Conservation (phyloP, 2,797 vertebrate species). For the Tinamus major region DNA sequence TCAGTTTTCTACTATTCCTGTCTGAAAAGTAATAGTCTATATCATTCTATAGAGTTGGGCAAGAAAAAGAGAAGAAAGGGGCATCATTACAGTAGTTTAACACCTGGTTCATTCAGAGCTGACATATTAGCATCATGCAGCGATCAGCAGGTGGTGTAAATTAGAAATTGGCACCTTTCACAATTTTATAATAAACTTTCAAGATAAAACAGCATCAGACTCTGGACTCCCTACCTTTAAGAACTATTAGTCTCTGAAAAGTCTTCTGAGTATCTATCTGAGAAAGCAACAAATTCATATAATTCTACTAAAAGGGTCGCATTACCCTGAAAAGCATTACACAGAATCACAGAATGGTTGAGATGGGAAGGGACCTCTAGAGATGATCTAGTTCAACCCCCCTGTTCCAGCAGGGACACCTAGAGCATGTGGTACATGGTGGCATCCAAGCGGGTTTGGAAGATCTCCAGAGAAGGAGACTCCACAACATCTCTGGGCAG, state of each 20-base stretch:
- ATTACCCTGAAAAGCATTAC: fast-evolving
- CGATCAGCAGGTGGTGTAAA: neutral
- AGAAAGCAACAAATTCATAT: slow-evolving; percentile 9
- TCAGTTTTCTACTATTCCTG: neutral
- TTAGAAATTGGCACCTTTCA: neutral
- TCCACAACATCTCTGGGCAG: no score
- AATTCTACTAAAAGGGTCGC: neutral
- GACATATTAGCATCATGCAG: neutral
- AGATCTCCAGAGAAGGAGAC: no score
- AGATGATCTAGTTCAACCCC: no score
- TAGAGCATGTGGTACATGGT: no score
- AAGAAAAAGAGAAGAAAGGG: neutral
- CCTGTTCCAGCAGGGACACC: no score
- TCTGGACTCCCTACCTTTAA: neutral
- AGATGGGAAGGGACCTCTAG: no score
- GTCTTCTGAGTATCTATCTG: neutral
- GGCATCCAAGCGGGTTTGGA: no score
- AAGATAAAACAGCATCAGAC: neutral
- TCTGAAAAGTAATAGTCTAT: neutral
- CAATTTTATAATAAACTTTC: fast-evolving
- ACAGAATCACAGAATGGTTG: no score
- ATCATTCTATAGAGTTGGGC: neutral
- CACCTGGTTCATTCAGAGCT: neutral
- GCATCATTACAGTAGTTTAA: neutral
- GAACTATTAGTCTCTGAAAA: neutral